These are phyloP conservation scores for Ciona savignyi DNA, from an alignment of 23 tunicate species.

Conservation along the genomic window DNA sequence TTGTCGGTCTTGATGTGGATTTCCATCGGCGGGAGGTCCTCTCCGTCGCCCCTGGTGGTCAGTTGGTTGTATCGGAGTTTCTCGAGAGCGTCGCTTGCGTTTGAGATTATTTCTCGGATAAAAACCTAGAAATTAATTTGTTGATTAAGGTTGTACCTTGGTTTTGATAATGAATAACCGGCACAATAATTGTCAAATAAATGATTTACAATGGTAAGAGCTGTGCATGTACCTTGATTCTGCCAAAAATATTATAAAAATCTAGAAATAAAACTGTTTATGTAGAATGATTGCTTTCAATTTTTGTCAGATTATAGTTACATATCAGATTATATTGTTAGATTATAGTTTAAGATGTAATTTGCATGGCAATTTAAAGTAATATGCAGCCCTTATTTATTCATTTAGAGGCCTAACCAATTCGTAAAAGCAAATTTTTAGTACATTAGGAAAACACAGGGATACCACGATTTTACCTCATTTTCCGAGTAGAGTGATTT, in stretches of 20 bases:
- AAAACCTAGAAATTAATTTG: slow-evolving; percentile 41
- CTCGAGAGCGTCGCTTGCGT: slow-evolving; percentile 91
- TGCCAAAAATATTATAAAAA: no score
- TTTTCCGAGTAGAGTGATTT: slow-evolving; percentile 94
- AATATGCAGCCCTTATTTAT: no score
- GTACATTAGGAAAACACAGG: not conserved
- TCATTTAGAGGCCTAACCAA: no score
- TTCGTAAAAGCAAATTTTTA: no score
- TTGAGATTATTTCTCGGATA: slow-evolving; percentile 84
- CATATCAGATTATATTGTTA: no score
- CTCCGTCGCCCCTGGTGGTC: slow-evolving; percentile 23
- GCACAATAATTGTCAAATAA: no score
- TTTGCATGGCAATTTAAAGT: not conserved
- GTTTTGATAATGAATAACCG: no score
- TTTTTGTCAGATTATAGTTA: no score
- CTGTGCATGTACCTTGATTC: no score
- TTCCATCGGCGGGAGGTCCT: slow-evolving; percentile 32
- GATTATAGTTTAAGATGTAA: not conserved
- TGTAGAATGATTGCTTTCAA: no score
- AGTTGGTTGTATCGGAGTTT: slow-evolving; percentile 59
- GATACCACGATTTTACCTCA: slow-evolving; percentile 19
- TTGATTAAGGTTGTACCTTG: not conserved
- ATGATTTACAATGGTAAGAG: no score
- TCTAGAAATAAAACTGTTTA: no score
- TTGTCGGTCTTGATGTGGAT: slow-evolving; percentile 67